Conservation (phyloP, 2,113 vertebrate genomes). For the Amia ocellicauda region DNA sequence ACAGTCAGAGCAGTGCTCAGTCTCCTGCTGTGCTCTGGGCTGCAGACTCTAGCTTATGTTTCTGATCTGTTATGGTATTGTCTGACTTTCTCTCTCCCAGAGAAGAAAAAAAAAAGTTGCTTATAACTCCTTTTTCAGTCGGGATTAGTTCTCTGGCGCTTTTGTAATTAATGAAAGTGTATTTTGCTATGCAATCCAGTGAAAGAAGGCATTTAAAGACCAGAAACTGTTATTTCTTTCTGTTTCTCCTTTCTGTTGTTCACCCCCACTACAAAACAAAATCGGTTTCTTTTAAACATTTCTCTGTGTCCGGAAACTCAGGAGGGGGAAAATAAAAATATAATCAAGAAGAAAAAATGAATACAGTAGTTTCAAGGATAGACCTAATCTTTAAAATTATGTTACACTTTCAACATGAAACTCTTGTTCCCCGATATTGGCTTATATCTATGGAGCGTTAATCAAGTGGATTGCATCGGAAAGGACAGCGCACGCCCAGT, state of each 20-base stretch:
- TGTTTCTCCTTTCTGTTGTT: no score
- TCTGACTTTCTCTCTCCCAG: conserved; percentile 83
- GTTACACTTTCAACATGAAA: conserved; percentile 4
- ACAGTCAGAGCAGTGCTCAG: conserved; percentile 84
- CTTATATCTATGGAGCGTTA: not conserved
- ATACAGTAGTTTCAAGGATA: conserved; percentile 2
- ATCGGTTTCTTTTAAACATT: conserved; percentile 44
- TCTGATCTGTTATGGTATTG: conserved; percentile 95
- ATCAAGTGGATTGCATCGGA: not conserved
- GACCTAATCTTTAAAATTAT: conserved; percentile 9
- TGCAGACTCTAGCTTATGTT: conserved; percentile 85
- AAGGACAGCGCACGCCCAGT: no score
- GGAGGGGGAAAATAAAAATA: not conserved
- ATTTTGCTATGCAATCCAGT: conserved; percentile 74
- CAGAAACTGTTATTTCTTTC: conserved; percentile 60
- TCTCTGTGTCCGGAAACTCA: not conserved
- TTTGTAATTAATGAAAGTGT: conserved; percentile 95
- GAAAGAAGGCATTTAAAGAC: conserved; percentile 61
- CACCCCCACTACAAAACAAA: conserved; percentile 48
- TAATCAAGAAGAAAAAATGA: no score
- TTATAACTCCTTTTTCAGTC: conserved; percentile 84
- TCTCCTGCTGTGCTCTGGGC: conserved; percentile 85
- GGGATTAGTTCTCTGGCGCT: conserved; percentile 84
- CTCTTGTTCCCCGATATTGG: not conserved
- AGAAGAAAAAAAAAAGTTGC: conserved; percentile 78